Percentiles rank a stretch among this genome's conserved stretches.
Evolutionary conservation across 2,888 invertebrate species (phyloP).

Genomic region (Tinea pellionella): DNA sequence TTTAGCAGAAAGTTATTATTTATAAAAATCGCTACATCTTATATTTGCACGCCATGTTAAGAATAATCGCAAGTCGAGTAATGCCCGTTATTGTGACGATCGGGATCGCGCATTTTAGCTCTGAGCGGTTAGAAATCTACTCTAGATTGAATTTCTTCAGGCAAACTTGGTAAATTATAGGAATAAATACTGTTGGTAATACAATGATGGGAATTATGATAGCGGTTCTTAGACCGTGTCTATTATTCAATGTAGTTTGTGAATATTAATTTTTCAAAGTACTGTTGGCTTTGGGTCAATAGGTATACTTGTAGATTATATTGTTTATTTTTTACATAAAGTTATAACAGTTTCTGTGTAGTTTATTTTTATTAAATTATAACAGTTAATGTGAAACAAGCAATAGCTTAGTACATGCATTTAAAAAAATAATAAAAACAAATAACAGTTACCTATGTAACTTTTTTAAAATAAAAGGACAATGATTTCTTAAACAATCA

Average conservation of each 20-base stretch:
- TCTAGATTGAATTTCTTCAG: conserved; percentile 40
- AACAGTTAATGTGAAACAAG: too few species aligned
- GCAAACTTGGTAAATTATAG: conserved; percentile 7
- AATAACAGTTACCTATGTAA: too few species aligned
- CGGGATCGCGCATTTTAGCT: conserved; percentile 26
- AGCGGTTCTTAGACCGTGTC: conserved; percentile 1
- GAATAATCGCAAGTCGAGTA: conserved; percentile 20
- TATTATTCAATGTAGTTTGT: background rate
- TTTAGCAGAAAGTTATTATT: background rate
- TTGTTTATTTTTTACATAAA: background rate
- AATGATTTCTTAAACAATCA: too few species aligned
- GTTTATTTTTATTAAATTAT: too few species aligned
- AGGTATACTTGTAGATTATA: background rate
- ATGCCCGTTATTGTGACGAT: conserved; percentile 26
- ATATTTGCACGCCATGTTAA: background rate
- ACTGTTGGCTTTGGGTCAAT: background rate
- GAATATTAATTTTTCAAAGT: background rate
- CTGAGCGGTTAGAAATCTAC: conserved; percentile 38
- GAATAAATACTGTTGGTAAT: background rate
- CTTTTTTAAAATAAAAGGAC: too few species aligned
- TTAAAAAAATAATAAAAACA: too few species aligned
- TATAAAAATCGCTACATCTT: background rate
- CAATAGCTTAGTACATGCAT: too few species aligned
- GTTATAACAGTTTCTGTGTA: too few species aligned
- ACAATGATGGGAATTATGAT: conserved; percentile 12